These are phyloP conservation scores for Coleophora deauratella DNA, from an alignment of 2,888 invertebrate species.

Conservation along the genomic window DNA sequence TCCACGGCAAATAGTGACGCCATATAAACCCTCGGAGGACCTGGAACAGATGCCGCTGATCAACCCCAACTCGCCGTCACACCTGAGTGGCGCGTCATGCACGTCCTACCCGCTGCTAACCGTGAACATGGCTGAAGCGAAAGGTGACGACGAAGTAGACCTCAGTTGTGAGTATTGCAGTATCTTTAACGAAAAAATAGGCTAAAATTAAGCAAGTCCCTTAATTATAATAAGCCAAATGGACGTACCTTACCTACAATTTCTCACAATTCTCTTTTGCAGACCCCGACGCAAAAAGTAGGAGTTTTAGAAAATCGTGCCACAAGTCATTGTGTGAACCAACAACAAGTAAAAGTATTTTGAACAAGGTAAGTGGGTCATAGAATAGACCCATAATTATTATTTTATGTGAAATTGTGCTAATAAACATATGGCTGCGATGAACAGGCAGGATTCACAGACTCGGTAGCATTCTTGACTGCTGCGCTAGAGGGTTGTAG, in stretches of 20 bases:
- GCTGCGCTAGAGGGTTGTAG: too few species aligned
- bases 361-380: slow-evolving; percentile 41
- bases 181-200: too few species aligned
- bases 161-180: slow-evolving; percentile 31
- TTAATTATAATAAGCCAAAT: too few species aligned
- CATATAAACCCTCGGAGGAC: slow-evolving; percentile 92
- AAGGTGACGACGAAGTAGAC: slow-evolving; percentile 35
- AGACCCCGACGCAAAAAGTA: slow-evolving; percentile 33
- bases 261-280: slow-evolving; percentile 15
- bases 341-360: slow-evolving; percentile 47
- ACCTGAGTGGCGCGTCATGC: slow-evolving; percentile 43
- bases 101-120: slow-evolving; percentile 45
- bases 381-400: background rate
- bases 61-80: slow-evolving; percentile 69
- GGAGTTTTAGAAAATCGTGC: slow-evolving; percentile 28
- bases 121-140: slow-evolving; percentile 17
- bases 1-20: slow-evolving; percentile 91
- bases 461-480: too few species aligned
- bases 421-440: too few species aligned
- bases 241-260: too few species aligned
- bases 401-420: too few species aligned
- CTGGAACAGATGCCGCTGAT: slow-evolving; percentile 80
- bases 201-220: background rate
- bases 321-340: slow-evolving; percentile 41
- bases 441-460: too few species aligned